Evolutionary conservation across 1,140 invertebrate species (phyloP).

Genomic region (Neodiprion pinetum): DNA sequence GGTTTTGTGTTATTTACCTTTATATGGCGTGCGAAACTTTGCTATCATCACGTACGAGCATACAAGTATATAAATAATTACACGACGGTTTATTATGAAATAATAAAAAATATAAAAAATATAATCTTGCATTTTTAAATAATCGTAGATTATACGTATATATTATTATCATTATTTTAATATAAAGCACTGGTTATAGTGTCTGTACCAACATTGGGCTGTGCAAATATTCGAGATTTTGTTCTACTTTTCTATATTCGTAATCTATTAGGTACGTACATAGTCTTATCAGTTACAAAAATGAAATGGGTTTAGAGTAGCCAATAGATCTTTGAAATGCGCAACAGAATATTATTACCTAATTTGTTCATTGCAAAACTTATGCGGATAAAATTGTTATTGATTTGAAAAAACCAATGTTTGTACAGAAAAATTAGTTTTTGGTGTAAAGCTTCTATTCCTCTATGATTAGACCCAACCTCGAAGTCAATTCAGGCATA

Average conservation of each 20-base stretch:
- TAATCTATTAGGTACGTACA: background rate
- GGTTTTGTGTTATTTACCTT: background rate
- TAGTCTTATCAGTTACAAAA: too few species aligned
- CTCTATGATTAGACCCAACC: background rate
- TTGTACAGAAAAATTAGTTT: constrained; percentile 35
- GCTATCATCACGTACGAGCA: background rate
- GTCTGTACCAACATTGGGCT: background rate
- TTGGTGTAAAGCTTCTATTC: constrained; percentile 39
- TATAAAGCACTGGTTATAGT: constrained; percentile 9
- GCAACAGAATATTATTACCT: background rate
- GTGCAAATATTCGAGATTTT: background rate
- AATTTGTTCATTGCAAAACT: background rate
- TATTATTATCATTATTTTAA: background rate
- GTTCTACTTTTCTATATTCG: background rate
- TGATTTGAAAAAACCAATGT: background rate
- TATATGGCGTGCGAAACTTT: background rate
- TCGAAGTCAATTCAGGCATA: background rate
- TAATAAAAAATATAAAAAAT: constrained; percentile 11
- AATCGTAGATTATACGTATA: constrained; percentile 1
- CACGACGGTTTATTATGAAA: background rate
- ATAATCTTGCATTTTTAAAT: background rate
- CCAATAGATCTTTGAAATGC: background rate
- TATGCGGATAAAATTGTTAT: background rate
- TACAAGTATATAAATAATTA: constrained; percentile 10
- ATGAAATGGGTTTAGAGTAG: too few species aligned